Conservation (phyloP, 1,140 invertebrate genomes). For the Nasonia longicornis region DNA sequence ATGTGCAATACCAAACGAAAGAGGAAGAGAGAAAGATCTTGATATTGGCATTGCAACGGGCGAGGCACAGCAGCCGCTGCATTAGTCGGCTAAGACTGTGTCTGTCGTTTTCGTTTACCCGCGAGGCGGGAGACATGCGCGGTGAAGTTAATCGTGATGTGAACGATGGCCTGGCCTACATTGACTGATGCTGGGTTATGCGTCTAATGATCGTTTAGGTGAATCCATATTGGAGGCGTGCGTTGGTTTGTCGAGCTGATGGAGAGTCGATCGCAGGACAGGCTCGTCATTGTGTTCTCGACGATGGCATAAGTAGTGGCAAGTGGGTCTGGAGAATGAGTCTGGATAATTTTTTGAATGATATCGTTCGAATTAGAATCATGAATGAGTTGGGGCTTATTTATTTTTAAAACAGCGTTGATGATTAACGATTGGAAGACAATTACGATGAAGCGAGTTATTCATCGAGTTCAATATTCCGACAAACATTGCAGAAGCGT, state of each 20-base stretch:
- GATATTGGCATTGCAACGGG: slow-evolving; percentile 23
- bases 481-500: too few relatives aligned
- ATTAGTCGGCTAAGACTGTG: not conserved
- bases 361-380: not conserved
- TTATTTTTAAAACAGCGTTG: not conserved
- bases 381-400: not conserved
- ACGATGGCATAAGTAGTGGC: not conserved
- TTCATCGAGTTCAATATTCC: too few relatives aligned
- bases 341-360: not conserved
- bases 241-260: not conserved
- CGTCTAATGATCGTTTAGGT: not conserved
- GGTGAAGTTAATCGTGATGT: not conserved
- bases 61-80: not conserved
- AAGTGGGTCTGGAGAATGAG: not conserved
- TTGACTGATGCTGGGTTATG: not conserved
- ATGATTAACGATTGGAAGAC: not conserved
- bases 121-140: not conserved
- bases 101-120: slow-evolving; percentile 23
- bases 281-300: not conserved
- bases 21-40: not conserved
- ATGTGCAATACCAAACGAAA: not conserved
- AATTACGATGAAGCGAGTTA: too few relatives aligned
- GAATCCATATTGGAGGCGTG: not conserved
- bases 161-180: not conserved
- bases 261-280: not conserved